Base-by-base conservation (phyloP, 2,113 vertebrate genomes). In the Peromyscus maniculatus region DNA sequence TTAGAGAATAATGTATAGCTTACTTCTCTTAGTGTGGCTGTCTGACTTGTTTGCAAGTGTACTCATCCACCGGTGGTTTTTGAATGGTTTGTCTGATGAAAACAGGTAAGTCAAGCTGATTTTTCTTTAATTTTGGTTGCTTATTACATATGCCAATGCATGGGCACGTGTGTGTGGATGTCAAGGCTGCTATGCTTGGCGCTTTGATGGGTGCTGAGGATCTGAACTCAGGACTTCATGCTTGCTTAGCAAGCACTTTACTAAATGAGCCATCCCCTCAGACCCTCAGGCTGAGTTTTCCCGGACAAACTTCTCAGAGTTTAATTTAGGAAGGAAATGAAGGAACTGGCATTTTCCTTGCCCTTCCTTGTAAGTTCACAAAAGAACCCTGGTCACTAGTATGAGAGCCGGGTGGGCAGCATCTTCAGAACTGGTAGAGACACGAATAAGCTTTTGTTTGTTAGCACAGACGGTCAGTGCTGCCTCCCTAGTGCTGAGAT, bases 41-140 rank as follows among this genome's bases (percentile, higher is more conserved):
- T 94, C 93, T 95, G 33, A 87, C 89, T 96, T 95, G n/a, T 92
- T 94, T 87, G 62, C 92, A 97, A 92, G 82, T 96, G n/a, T 80
- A 91, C 15, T 55, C 93, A 92, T 92, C 91, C 87, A 77, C 57
- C 90, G 86, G 80, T 49, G 89, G 49, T 26, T 92, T 94, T 88
- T 96, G 88, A 84, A 22, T 83, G 89, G 89, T 93, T 31, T 97
- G 22, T 93, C 33, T 96, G 80, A 21, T 82, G 91, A 94, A 94
- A 69, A 94, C 93, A 97, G 97, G 95, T 98, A 96, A 97, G 96
- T 98, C 57, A 59, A 72, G 26, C 55, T 84, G 83, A 64, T 80
- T 75, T 95, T 69, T 24, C 3, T 71, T 64, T 28, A 24, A 39
- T 39, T 83, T n/a, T 83, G 55, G 39, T 59, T 83, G 57, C 6